Conservation (phyloP, 2,888 invertebrate species). For the Catocala nupta region DNA sequence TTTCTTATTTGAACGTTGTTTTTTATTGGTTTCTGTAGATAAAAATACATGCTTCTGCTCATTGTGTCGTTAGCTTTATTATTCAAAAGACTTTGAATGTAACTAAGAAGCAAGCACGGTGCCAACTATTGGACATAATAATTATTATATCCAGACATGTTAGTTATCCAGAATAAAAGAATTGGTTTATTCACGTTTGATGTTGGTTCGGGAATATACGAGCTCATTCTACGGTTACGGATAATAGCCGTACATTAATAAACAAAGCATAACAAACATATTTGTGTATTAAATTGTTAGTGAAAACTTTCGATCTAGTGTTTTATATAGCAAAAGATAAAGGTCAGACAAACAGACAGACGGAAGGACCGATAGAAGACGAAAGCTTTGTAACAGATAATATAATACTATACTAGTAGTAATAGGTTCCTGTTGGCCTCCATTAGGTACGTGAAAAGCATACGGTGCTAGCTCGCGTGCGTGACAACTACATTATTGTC, state of each 20-base stretch:
- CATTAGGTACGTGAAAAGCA: no score
- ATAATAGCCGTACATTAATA: slow-evolving; percentile 10
- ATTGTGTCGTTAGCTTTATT: no score
- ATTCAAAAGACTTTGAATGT: neutral
- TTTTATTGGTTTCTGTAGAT: no score
- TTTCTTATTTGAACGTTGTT: no score
- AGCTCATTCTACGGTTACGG: slow-evolving; percentile 7
- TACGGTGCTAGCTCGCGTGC: no score
- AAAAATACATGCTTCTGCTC: no score
- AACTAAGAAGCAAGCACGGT: neutral
- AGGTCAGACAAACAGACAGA: no score
- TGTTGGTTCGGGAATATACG: slow-evolving; percentile 6
- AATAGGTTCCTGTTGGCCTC: no score
- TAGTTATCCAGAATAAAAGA: slow-evolving; percentile 3
- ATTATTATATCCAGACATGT: slow-evolving; percentile 1
- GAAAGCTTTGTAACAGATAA: no score
- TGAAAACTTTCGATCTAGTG: neutral
- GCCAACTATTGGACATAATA: neutral
- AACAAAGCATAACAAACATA: neutral
- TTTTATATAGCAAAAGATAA: neutral
- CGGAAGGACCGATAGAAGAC: no score
- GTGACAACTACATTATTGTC: no score
- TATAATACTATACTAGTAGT: no score
- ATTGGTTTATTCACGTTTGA: slow-evolving; percentile 3
- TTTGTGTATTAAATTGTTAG: neutral